A percentile compares a stretch with the other conserved stretches of the same genome.
Conservation (phyloP, 2,888 invertebrate genomes). For the Sesamia inferens region DNA sequence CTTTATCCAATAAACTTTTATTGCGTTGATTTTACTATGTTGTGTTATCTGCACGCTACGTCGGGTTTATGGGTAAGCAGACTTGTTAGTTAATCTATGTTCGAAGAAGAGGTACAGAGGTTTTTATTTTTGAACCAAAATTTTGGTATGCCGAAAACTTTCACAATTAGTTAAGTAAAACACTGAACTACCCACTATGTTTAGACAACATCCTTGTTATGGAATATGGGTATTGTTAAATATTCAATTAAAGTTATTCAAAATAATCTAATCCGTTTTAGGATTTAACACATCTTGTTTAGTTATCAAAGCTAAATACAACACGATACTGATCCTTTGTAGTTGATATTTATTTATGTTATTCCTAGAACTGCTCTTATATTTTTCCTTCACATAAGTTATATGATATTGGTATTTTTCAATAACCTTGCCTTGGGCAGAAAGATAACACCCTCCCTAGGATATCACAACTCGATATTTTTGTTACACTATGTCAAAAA, state of each 20-base stretch:
- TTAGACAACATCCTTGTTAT: not conserved
- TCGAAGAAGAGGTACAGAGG: not conserved
- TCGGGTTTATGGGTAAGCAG: conserved; percentile 20
- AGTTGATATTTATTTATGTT: conserved; percentile 13
- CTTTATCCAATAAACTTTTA: conserved; percentile 41
- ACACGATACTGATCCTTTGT: not conserved
- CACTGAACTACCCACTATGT: not conserved
- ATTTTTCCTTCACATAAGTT: conserved; percentile 6
- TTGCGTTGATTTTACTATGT: conserved; percentile 48
- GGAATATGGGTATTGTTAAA: not conserved
- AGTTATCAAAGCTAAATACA: conserved; percentile 30
- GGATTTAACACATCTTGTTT: not conserved
- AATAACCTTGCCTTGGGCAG: conserved; percentile 40
- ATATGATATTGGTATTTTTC: conserved; percentile 49
- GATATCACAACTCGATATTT: conserved; percentile 37
- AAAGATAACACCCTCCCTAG: conserved; percentile 32
- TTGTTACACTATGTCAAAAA: conserved; percentile 20
- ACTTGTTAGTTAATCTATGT: not conserved
- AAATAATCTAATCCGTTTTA: conserved; percentile 1
- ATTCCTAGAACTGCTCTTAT: not conserved
- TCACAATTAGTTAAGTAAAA: not conserved
- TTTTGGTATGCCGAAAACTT: not conserved
- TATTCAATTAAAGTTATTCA: not conserved
- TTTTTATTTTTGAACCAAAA: too few relatives aligned
- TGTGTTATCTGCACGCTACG: conserved; percentile 31